These are phyloP conservation scores for Gastrophysa polygoni DNA, from an alignment of 2,888 invertebrate genomes.

Conservation along the genomic window DNA sequence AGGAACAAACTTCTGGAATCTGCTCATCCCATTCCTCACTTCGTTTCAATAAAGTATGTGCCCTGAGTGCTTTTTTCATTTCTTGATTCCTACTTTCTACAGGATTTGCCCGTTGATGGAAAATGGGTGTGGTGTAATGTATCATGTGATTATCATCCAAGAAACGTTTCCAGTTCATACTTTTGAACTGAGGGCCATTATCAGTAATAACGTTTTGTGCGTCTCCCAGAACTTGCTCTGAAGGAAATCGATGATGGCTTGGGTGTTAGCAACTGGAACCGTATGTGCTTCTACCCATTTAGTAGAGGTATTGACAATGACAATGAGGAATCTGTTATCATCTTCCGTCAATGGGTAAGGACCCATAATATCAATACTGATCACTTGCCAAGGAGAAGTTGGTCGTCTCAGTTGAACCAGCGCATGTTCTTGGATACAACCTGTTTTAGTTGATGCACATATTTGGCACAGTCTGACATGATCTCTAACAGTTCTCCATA, in stretches of 20 bases:
- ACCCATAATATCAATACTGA: conserved; percentile 17
- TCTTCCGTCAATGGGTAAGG: conserved; percentile 10
- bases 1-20: neutral
- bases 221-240: conserved; percentile 4
- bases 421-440: neutral
- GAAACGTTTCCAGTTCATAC: neutral
- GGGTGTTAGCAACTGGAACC: neutral
- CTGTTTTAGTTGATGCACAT: conserved; percentile 13
- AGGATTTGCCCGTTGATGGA: neutral
- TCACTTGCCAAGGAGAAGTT: conserved; percentile 7
- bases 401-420: neutral
- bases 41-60: neutral
- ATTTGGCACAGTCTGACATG: conserved; percentile 15
- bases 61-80: neutral
- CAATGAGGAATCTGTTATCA: conserved; percentile 14
- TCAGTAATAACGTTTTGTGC: conserved; percentile 20
- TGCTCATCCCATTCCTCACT: neutral
- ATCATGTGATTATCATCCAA: neutral
- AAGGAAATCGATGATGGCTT: conserved; percentile 3
- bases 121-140: neutral
- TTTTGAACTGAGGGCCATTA: conserved; percentile 13
- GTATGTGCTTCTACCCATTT: conserved; percentile 17
- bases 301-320: conserved; percentile 6
- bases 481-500: conserved; percentile 28
- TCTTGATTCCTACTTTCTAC: neutral